These are phyloP conservation scores for Phallusia fumigata DNA, from an alignment of 23 tunicate genomes.

Conservation along the genomic window DNA sequence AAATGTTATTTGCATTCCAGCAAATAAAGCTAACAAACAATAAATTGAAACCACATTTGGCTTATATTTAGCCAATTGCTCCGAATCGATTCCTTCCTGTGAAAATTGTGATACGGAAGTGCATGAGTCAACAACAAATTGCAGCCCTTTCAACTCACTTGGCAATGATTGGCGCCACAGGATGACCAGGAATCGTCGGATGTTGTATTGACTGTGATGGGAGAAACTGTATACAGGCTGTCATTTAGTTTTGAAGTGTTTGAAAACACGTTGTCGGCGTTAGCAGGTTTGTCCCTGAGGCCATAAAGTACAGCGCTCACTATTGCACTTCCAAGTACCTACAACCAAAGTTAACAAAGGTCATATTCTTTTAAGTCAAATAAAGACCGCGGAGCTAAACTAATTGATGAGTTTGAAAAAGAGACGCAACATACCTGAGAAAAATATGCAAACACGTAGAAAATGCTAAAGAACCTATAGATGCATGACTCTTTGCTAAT, in stretches of 20 bases:
- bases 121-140: background rate
- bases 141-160: background rate
- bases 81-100: slow-evolving; percentile 18
- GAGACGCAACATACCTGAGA: slow-evolving; percentile 41
- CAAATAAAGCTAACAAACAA: slow-evolving; percentile 34
- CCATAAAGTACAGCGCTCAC: slow-evolving; percentile 39
- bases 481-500: slow-evolving; percentile 44
- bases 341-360: background rate
- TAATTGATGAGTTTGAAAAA: no score
- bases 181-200: slow-evolving; percentile 26
- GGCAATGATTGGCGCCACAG: slow-evolving; percentile 18
- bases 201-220: background rate
- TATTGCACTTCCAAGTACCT: slow-evolving; percentile 55
- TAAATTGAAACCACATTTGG: slow-evolving; percentile 39
- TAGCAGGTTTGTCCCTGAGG: slow-evolving; percentile 6
- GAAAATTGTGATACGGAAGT: background rate
- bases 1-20: slow-evolving; percentile 53
- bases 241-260: background rate
- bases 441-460: slow-evolving; percentile 42
- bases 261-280: background rate
- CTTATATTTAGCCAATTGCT: slow-evolving; percentile 42
- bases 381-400: no score
- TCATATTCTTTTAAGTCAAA: background rate
- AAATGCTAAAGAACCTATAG: slow-evolving; percentile 40
- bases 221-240: background rate